Evolutionary conservation across 2,113 vertebrate genomes (phyloP), one percentile per base, ranked within the genome.

Genomic region (Leucosticte australis): DNA sequence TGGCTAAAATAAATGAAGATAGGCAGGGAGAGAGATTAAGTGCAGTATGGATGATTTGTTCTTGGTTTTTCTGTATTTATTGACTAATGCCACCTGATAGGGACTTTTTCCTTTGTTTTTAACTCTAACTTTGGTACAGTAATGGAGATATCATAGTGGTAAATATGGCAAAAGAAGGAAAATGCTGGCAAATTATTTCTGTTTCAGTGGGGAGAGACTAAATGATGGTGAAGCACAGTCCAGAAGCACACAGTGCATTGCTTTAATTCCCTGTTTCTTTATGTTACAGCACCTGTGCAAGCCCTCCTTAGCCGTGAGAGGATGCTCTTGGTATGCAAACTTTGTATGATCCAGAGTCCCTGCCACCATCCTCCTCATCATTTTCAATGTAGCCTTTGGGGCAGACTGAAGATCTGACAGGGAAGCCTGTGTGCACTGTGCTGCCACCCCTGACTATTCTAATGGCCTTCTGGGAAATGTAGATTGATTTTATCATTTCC

Each of bases 371-470:
- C 11, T 46, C 16, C 31, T 77, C 37, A 7, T 44, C 6, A 6
- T 26, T 69, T 60, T 31, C n/a, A 31, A 13, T 11, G 12, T 7
- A 42, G 31, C 10, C 17, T 44, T 52, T 0, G 0, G 59, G 50
- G 22, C 10, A 65, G 49, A 24, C 11, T 33, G 47, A 53, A 26
- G 15, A 30, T 33, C 22, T 55, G 53, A 15, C 35, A 88, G 71
- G 27, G 31, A 56, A 53, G 47, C 26, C 17, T 79, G 17, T 26
- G 8, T 60, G 21, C 1, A 4, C 23, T 64, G 16, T 52, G 44
- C 37, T 59, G 3, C 5, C 3, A 6, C 44, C 69, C 50, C 31
- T 57, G 17, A 18, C 41, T 22, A 3, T 26, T 23, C 22, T 15
- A 19, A 15, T 13, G 30, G 20, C 19, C 39, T 59, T 44, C 15